phyloP scores from a whole-genome alignment of 2,113 vertebrate genomes.

The Toxotes chatareus region DNA sequence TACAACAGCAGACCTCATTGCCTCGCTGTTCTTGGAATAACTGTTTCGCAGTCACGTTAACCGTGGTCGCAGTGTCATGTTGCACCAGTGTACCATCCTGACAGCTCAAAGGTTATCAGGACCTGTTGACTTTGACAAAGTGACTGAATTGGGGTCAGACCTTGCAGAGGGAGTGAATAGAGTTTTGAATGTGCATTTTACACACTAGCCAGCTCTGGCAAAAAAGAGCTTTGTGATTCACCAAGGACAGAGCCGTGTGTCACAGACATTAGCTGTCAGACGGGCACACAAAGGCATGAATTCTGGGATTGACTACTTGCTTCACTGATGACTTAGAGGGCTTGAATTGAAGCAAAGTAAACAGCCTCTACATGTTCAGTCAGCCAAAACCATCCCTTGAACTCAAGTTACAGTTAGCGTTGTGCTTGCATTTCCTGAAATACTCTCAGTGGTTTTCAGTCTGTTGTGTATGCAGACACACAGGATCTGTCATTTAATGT shows the following conservation, averaged over 20 bases:
- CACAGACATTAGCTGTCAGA: conserved; percentile 35
- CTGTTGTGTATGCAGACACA: not conserved
- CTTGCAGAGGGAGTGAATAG: conserved; percentile 2
- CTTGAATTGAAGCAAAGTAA: conserved; percentile 18
- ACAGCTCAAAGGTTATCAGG: conserved; percentile 74
- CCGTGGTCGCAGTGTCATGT: conserved; percentile 62
- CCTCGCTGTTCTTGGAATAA: conserved; percentile 55
- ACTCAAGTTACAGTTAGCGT: not conserved
- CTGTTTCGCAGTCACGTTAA: conserved; percentile 48
- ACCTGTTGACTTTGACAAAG: conserved; percentile 69
- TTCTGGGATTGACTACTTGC: conserved; percentile 16
- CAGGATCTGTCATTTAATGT: not conserved
- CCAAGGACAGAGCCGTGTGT: conserved; percentile 39
- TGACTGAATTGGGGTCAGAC: conserved; percentile 38
- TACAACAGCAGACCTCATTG: conserved; percentile 31
- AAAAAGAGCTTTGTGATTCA: conserved; percentile 34
- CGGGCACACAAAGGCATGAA: conserved; percentile 26
- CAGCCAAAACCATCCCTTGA: conserved; percentile 12
- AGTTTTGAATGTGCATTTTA: conserved; percentile 25
- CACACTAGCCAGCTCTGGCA: conserved; percentile 1
- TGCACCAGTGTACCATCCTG: conserved; percentile 59
- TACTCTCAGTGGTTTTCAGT: not conserved
- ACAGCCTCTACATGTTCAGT: not conserved
- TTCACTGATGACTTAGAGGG: conserved; percentile 28
- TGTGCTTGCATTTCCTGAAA: conserved; percentile 17